Conservation (phyloP, 2,888 invertebrate species). For the Ectemnius lituratus region DNA sequence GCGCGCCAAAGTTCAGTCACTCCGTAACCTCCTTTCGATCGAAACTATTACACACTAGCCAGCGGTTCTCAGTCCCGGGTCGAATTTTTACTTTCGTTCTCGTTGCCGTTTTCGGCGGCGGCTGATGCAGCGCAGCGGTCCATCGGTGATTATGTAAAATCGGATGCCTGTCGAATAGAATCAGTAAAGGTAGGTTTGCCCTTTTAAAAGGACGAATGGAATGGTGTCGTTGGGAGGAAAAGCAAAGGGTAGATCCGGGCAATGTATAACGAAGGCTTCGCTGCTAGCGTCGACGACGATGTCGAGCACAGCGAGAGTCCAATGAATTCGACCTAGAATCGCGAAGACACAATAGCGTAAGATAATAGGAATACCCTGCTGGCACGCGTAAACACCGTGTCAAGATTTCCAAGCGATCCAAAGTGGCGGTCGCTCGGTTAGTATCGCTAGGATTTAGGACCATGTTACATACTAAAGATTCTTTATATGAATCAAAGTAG, state of each 20-base stretch:
- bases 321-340: conserved; percentile 6
- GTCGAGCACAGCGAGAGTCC: conserved; percentile 1
- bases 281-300: neutral
- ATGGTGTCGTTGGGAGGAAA: neutral
- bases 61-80: conserved; percentile 70
- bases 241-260: neutral
- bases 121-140: neutral
- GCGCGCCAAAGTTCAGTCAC: conserved; percentile 76
- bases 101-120: conserved; percentile 39
- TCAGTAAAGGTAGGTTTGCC: neutral
- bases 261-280: neutral
- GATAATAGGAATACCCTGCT: conserved; percentile 2
- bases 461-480: neutral
- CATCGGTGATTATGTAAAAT: neutral
- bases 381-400: conserved; percentile 2
- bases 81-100: conserved; percentile 70
- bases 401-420: neutral
- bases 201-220: neutral
- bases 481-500: too few species aligned
- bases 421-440: too few species aligned
- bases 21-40: conserved; percentile 78
- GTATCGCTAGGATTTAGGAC: conserved; percentile 15
- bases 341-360: conserved; percentile 2
- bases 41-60: conserved; percentile 77
- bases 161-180: neutral